Percentiles rank a stretch among this genome's conserved stretches.
These are phyloP conservation scores for Drosophila kikkawai DNA, from an alignment of 1,140 invertebrate genomes.

Conservation along the genomic window DNA sequence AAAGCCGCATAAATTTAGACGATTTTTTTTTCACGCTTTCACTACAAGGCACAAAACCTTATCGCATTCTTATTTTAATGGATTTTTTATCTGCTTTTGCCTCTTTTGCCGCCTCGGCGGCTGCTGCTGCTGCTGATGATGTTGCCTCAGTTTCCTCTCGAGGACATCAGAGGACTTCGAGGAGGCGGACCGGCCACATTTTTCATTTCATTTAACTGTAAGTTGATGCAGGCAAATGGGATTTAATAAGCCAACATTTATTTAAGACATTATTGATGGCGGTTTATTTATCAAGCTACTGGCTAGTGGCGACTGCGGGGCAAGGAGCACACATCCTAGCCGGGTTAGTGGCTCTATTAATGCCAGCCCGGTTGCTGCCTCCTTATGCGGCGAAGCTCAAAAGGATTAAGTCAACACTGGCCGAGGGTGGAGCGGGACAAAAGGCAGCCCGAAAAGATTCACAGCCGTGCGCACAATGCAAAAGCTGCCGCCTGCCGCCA, in stretches of 20 bases:
- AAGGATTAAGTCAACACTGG: conserved; percentile 75
- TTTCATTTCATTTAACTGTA: conserved; percentile 78
- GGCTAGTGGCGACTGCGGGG: neutral
- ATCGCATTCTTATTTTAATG: conserved; percentile 84
- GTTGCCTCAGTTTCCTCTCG: conserved; percentile 51
- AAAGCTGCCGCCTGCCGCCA: conserved; percentile 45
- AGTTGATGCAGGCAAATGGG: conserved; percentile 76
- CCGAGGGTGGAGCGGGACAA: conserved; percentile 31
- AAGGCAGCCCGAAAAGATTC: conserved; percentile 68
- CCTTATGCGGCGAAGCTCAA: conserved; percentile 83
- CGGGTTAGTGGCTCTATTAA: conserved; percentile 62
- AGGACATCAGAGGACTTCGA: conserved; percentile 41
- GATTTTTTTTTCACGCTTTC: conserved; percentile 80
- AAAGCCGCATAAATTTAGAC: conserved; percentile 81
- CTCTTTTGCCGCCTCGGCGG: conserved; percentile 18
- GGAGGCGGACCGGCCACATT: conserved; percentile 52
- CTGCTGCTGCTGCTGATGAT: conserved; percentile 63
- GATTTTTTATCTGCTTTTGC: conserved; percentile 76
- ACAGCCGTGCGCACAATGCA: conserved; percentile 72
- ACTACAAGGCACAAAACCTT: conserved; percentile 71
- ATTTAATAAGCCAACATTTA: conserved; percentile 84
- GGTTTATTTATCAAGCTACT: conserved; percentile 63
- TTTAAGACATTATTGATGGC: conserved; percentile 80
- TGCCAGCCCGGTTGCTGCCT: conserved; percentile 20
- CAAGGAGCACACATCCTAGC: conserved; percentile 1